phyloP scores from a whole-genome alignment of 35 echinoderm and acorn worm genomes.

The Diadema setosum region DNA sequence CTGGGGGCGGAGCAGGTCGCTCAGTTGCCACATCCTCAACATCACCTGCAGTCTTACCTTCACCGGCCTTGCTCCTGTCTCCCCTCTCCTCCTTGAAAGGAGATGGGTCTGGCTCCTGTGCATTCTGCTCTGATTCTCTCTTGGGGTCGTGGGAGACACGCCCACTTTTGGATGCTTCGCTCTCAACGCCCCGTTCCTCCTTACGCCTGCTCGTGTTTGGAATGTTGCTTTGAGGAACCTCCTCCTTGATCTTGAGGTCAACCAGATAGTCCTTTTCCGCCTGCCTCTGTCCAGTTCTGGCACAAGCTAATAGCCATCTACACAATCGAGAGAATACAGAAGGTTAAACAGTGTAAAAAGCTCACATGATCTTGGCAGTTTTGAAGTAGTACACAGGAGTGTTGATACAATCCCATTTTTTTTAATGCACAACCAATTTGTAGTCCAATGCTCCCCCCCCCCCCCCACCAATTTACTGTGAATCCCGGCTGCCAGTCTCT shows the following conservation, averaged over 20 bases:
- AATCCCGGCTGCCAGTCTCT: no score
- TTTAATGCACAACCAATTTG: no score
- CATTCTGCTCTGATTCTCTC: neutral
- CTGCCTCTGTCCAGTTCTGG: conserved; percentile 23
- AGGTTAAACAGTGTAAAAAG: no score
- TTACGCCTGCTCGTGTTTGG: neutral
- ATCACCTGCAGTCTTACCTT: neutral
- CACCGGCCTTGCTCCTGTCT: neutral
- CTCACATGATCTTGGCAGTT: no score
- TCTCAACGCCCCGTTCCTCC: neutral
- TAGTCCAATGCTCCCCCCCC: no score
- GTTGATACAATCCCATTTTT: no score
- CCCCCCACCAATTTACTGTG: no score
- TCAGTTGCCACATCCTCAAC: neutral
- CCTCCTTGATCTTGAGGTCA: neutral
- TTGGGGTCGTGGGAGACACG: neutral
- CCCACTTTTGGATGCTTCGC: neutral
- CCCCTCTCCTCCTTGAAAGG: neutral
- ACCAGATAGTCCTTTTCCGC: conserved; percentile 72
- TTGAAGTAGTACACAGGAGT: no score
- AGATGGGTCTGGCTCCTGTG: neutral
- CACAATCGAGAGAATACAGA: no score
- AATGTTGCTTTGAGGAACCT: no score
- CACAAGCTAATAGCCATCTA: conserved; percentile 89
- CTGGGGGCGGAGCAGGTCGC: neutral